phyloP scores from a whole-genome alignment of 2,113 vertebrate genomes.

The Aspidoscelis tigris region DNA sequence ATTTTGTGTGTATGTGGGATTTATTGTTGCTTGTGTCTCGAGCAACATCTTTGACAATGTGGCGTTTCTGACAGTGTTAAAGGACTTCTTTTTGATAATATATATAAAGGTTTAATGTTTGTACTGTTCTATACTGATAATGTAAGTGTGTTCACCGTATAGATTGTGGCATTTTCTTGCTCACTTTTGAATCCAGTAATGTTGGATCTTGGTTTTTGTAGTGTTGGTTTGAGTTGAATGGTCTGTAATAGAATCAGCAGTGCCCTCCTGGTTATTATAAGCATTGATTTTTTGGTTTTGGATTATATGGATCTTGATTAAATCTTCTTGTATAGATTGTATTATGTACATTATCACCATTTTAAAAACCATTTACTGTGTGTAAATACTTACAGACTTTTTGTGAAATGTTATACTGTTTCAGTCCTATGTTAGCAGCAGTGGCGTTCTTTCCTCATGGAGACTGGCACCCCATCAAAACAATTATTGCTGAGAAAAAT shows the following conservation, averaged over 20 bases:
- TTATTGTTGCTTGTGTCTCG: background rate
- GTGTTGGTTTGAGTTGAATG: background rate
- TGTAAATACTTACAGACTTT: background rate
- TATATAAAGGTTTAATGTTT: too few species aligned
- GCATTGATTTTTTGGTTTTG: too few species aligned
- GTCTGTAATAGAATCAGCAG: background rate
- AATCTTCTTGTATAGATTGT: background rate
- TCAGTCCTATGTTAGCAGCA: too few species aligned
- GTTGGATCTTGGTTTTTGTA: background rate
- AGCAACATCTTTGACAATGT: background rate
- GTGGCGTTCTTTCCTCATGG: too few species aligned
- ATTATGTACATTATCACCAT: background rate
- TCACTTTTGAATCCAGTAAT: background rate
- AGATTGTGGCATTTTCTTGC: background rate
- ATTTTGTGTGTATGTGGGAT: background rate
- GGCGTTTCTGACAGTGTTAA: too few species aligned
- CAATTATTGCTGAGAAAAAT: too few species aligned
- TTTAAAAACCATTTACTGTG: background rate
- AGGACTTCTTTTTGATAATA: too few species aligned
- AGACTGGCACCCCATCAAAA: too few species aligned
- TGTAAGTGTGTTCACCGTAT: background rate
- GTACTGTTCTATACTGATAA: background rate
- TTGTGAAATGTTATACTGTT: too few species aligned
- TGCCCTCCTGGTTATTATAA: too few species aligned
- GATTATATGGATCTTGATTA: background rate